Evolutionary conservation across 2,888 invertebrate species (phyloP), one percentile per base, ranked within the genome.

Genomic region (Blastobasis lacticolella): DNA sequence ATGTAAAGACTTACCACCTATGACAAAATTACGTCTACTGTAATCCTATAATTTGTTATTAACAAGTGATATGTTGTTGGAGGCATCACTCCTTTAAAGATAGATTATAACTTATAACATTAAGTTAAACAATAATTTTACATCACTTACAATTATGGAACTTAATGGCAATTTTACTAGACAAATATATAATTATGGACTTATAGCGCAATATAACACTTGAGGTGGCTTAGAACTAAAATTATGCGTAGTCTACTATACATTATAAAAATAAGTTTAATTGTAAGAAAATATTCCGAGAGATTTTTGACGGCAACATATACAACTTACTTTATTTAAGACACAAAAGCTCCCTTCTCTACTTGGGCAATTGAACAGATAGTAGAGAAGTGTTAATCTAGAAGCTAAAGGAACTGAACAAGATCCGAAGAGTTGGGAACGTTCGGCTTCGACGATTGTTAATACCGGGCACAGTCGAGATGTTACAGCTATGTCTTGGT

Each of bases 31-130:
- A 85, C 71, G 58, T 63, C 81, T 82, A 85, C 75, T 64, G 64
- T 78, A 75, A 69, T 73, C 72, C 81, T 85, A 81, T 78, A 82
- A 78, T 84, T 82, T 83, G 73, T 86, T 86, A 85, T 78, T 86
- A 86, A 86, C 87, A 87, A 87, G 84, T 88, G 88, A 88, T 88
- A 88, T 88, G 88, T 88, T 75, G 82, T 67, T 78, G 81, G 85
- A 87, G 86, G 64, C 69, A 85, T 79, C 81, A 82, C 87, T 84
- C 84, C 79, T 64, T 70, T 81, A 78, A 76, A 66, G 77, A 70
- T 80, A 73, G 75, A 69, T 75, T 67, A 71, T 79, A 42, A 23
- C 23, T 23, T 42, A 42, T 10, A 81, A 78, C 71, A 73, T 74
- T 78, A 70, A 65, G 74, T 70, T 69, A 76, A 78, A 79, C 71